A percentile compares a stretch with the other conserved stretches of the same genome.
Conservation (phyloP, 2,797 vertebrate genomes). For the Betta splendens region DNA sequence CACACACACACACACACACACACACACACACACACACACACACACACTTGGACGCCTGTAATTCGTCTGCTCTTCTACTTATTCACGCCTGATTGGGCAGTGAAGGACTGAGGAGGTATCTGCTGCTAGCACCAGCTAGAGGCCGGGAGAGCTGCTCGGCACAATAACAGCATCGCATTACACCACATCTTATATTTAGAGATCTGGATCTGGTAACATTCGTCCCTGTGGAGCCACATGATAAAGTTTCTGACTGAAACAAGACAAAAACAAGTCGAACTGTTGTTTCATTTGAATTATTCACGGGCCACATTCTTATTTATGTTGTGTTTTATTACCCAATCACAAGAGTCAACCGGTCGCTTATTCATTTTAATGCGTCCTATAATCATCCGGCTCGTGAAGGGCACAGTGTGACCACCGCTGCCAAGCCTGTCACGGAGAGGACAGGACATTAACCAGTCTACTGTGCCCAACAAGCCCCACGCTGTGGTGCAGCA, state of each 20-base stretch:
- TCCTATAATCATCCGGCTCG: constrained; percentile 43
- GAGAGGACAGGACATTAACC: too few species aligned
- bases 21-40: constrained; percentile 10
- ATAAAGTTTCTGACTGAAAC: constrained; percentile 2
- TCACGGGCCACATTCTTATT: constrained; percentile 20
- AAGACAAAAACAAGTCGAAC: constrained; percentile 11
- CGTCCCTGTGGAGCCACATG: neutral
- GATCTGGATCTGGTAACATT: neutral
- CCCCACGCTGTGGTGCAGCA: constrained; percentile 3
- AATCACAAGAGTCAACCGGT: constrained; percentile 46
- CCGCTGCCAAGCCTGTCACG: constrained; percentile 40
- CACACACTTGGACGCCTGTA: constrained; percentile 36
- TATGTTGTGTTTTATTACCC: constrained; percentile 19
- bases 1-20: constrained; percentile 28
- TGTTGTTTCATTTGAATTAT: constrained; percentile 27
- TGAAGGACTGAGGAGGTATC: constrained; percentile 48
- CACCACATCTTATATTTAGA: neutral
- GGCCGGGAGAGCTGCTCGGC: constrained; percentile 24
- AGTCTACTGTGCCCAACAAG: too few species aligned
- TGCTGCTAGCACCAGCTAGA: constrained; percentile 19
- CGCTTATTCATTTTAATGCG: constrained; percentile 54
- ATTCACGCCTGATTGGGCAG: constrained; percentile 60
- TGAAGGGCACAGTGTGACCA: constrained; percentile 47
- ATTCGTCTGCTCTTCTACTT: constrained; percentile 58
- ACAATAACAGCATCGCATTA: neutral